Base-by-base conservation (phyloP, 2,888 invertebrate genomes). In the Pecten maximus region DNA sequence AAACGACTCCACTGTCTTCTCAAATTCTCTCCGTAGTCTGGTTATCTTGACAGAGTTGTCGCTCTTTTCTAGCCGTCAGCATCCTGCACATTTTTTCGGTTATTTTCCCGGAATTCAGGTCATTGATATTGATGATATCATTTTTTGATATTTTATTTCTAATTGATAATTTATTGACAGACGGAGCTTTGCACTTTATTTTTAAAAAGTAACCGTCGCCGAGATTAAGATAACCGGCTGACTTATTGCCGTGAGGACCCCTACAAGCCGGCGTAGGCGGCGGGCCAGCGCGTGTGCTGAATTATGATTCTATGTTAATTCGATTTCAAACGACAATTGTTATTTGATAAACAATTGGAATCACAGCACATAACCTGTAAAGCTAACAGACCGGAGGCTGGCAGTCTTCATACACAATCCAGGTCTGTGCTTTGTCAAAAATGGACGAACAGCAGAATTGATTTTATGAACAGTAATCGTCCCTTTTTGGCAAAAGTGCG, bases 341-440 rank as follows among this genome's bases (percentile, higher is more conserved):
- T 6, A 35, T 74, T 74, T 15, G 28, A 74, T 74, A 74, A 60
- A 74, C 10, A 8, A 12, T 74, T 35, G 0, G 35, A 35, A 74
- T 74, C 35, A 35, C 28, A 74, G 16, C 74, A 74, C 10, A 35
- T 0, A 28, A 35, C 28, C 28, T 74, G 23, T 8, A 35, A 28
- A 74, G 2, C 12, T 74, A 35, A 74, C 74, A 74, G 35, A 74
- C 0, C 12, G 35, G 0, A 0, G 74, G 74, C 74, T 28, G 28
- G 6, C 28, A 35, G 2, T 8, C 35, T 28, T 35, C 74, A 74
- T 74, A 35, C 74, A 74, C 1, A 28, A 74, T 35, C 74, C 6
- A 74, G 3, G 74, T 74, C 54, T 54, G 74, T 74, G 35, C 28
- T 74, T 74, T 35, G 74, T 74, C 74, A 74, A 35, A 74, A 74